A percentile compares a stretch with the other conserved stretches of the same genome.
phyloP scores from a whole-genome alignment of 2,113 vertebrate species.

The Puma concolor region DNA sequence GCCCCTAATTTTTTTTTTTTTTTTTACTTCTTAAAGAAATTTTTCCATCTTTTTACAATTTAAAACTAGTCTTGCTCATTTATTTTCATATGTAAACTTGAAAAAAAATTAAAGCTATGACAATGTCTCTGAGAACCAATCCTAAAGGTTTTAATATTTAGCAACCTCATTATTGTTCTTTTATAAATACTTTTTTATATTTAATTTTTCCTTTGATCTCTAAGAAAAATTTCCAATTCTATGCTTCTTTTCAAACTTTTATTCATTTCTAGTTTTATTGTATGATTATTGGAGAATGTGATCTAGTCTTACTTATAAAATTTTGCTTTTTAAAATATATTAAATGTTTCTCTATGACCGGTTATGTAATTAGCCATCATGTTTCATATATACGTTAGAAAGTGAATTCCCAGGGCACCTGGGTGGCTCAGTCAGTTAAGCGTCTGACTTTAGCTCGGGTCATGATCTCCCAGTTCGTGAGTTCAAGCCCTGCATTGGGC shows the following conservation, averaged over 20 bases:
- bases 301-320: not conserved
- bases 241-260: not conserved
- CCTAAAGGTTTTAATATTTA: not conserved
- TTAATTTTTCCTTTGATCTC: not conserved
- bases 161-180: not conserved
- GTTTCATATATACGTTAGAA: constrained; percentile 1
- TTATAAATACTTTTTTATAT: not conserved
- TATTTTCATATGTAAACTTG: constrained; percentile 40
- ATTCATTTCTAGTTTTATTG: not conserved
- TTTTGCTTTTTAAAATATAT: constrained; percentile 8
- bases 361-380: not conserved
- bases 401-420: not conserved
- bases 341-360: not conserved
- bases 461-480: no score
- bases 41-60: not conserved
- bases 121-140: not conserved
- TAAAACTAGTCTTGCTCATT: not conserved
- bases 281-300: not conserved
- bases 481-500: no score
- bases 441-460: no score
- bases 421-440: no score
- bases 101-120: not conserved
- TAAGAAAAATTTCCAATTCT: not conserved
- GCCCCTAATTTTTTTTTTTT: no score
- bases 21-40: not conserved